Base-by-base conservation (phyloP, 2,797 vertebrate species). In the Siniperca undulata region DNA sequence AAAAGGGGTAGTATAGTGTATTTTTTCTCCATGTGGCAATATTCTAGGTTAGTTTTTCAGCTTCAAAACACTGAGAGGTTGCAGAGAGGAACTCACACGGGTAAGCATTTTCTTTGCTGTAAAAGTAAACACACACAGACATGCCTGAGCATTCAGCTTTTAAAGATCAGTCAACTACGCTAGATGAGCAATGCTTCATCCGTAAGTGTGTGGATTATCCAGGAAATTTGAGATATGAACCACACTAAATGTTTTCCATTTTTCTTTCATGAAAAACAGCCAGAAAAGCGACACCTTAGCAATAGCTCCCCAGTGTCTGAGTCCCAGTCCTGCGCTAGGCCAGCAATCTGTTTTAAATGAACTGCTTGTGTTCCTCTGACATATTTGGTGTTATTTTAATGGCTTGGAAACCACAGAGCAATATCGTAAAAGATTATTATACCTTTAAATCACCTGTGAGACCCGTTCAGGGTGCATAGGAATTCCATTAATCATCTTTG, bases 401-500 rank as follows among this genome's bases (percentile, higher is more conserved):
- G 94, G 94, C 84, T 93, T 91, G 89, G 91, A 95, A 95, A 94
- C 92, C 93, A 91, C 93, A 94, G 91, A 86, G 94, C 95, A 95
- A 95, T 95, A 94, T 94, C 60, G 90, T 92, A 94, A 94, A 91
- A 92, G 93, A 96, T 95, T 96, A 96, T 96, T 96, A 95, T 95
- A 93, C 93, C 93, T 93, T 92, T 96, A 96, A 96, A 96, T 96
- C 95, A 96, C 94, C 93, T 93, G 91, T 86, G 93, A 93, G 91
- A 90, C 94, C 85, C 48, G 65, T 91, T 90, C 80, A 10, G 73
- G 88, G 89, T 91, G 92, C 89, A 91, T 91, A 92, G 92, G 93
- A 94, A 95, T 94, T 93, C 90, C 95, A 96, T 96, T 96, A 94
- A 96, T 96, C 96, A 96, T 95, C 89, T 92, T 94, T 91, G 89